Evolutionary conservation across 2,797 vertebrate genomes (phyloP), one percentile per base, ranked within the genome.

Genomic region (Typhlichthys subterraneus): DNA sequence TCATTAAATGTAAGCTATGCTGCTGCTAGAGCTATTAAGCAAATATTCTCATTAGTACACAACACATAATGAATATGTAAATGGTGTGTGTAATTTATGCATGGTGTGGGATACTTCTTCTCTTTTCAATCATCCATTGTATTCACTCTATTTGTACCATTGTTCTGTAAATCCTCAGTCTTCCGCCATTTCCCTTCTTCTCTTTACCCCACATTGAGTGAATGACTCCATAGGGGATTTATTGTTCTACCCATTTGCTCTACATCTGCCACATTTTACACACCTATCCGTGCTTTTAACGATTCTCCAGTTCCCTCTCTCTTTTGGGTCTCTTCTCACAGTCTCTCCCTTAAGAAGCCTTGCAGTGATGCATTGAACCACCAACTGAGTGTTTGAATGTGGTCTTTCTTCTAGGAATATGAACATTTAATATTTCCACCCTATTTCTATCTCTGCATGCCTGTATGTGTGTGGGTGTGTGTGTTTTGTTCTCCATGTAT

Each of bases 31-130:
- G 83, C 84, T 79, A 89, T 88, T 85, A 92, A 91, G 88, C 86
- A 91, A 92, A 93, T 87, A 81, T 84, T 86, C 75, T 86, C 87
- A 92, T 93, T 93, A 91, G 90, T 89, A 93, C 87, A 90, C 89
- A 87, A 88, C 91, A 89, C 86, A 90, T 88, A 86, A 92, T 91
- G 89, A 88, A 90, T 92, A 93, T 93, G 92, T 87, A 92, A 92
- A 92, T 91, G 79, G 64, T 53, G 85, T 83, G 85, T 90, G 88
- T 87, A 90, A 91, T 92, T 89, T 92, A 92, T 90, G 90, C 86
- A 89, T 83, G 61, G 70, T 69, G 65, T 78, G 68, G 80, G 57
- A 71, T 79, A 81, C 76, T 75, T 81, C 69, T 84, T 79, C 80
- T 79, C 80, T 77, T 79, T 86, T 80, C 73, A 76, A 60, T 64